Conservation (phyloP, 2,888 invertebrate species). For the Aleiodes alternator region DNA sequence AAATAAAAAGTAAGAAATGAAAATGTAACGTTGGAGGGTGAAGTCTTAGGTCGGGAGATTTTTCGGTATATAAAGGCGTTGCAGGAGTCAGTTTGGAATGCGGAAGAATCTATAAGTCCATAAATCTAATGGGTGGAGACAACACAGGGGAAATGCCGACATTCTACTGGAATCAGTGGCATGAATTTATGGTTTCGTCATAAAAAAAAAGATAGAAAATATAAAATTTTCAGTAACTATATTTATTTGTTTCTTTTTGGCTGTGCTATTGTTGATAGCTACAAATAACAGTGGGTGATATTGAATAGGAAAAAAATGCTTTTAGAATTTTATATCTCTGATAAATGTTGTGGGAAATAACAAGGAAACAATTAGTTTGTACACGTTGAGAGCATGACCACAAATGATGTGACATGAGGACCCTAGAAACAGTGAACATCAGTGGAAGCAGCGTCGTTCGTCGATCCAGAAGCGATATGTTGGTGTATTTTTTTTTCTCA, state of each 20-base stretch:
- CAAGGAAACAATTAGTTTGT: slow-evolving; percentile 48
- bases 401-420: slow-evolving; percentile 36
- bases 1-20: slow-evolving; percentile 54
- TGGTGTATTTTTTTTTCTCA: slow-evolving; percentile 40
- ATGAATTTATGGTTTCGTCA: slow-evolving; percentile 66
- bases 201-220: slow-evolving; percentile 52
- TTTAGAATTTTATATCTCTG: background rate
- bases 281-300: no score
- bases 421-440: slow-evolving; percentile 14
- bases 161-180: slow-evolving; percentile 53
- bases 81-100: slow-evolving; percentile 52
- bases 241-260: background rate
- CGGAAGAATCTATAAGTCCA: slow-evolving; percentile 72
- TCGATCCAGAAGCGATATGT: slow-evolving; percentile 36
- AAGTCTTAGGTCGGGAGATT: slow-evolving; percentile 40
- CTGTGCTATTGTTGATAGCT: no score
- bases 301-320: background rate
- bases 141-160: slow-evolving; percentile 50
- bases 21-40: slow-evolving; percentile 56
- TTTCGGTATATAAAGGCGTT: slow-evolving; percentile 45
- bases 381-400: slow-evolving; percentile 39
- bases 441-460: slow-evolving; percentile 29
- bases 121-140: slow-evolving; percentile 66
- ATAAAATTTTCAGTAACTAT: slow-evolving; percentile 8
- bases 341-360: slow-evolving; percentile 16